A percentile compares a stretch with the other conserved stretches of the same genome.
These are phyloP conservation scores for Drosophila siamana DNA, from an alignment of 2,888 invertebrate genomes.

Conservation along the genomic window DNA sequence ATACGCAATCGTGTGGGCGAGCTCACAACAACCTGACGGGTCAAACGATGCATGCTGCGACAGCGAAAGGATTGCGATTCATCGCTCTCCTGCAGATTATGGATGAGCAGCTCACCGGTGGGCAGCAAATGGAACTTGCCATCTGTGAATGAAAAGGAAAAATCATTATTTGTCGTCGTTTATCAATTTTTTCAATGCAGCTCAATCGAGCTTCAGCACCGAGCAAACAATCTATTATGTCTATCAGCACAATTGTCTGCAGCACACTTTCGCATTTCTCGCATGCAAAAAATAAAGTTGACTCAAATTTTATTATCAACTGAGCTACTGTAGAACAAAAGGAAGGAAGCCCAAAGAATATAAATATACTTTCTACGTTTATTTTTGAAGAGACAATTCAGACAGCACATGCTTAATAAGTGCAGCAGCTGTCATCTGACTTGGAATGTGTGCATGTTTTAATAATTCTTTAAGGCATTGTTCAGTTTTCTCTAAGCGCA, in stretches of 20 bases:
- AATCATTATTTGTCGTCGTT: constrained; percentile 15
- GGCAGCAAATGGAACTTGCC: constrained; percentile 91
- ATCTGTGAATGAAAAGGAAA: constrained; percentile 86
- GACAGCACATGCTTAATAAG: constrained; percentile 10
- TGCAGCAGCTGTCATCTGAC: constrained; percentile 5
- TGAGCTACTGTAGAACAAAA: too few species aligned
- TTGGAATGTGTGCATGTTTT: constrained; percentile 8
- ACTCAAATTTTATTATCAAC: neutral
- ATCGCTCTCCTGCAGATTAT: constrained; percentile 91
- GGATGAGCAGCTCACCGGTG: constrained; percentile 90
- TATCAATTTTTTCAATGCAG: constrained; percentile 11
- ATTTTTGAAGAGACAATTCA: constrained; percentile 1
- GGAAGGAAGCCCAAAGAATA: neutral
- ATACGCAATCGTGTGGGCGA: constrained; percentile 89
- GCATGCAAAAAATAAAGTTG: neutral
- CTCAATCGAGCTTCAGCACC: neutral
- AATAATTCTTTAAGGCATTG: constrained; percentile 22
- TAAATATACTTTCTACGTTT: neutral
- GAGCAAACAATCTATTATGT: neutral
- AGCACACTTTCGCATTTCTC: neutral
- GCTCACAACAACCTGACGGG: constrained; percentile 90
- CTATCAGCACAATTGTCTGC: neutral
- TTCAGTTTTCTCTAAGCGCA: constrained; percentile 18
- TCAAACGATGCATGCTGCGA: constrained; percentile 90
- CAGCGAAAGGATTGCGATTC: constrained; percentile 90